Evolutionary conservation across 2,888 invertebrate species (phyloP).

Genomic region (Matsumyia berberina): DNA sequence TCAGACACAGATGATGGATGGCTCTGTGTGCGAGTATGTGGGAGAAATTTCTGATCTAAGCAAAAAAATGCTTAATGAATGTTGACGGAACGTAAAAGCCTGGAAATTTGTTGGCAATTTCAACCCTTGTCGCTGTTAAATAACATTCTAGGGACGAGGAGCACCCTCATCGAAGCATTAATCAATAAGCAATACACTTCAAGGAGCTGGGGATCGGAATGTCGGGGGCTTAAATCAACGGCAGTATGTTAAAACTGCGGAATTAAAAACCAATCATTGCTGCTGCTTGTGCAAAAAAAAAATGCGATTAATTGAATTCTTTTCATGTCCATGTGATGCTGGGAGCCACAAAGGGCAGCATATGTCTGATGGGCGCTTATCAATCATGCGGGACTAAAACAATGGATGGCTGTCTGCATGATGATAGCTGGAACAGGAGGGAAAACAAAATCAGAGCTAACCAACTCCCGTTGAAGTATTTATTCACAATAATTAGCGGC

Average conservation of each 20-base stretch:
- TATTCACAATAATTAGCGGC: slow-evolving; percentile 75
- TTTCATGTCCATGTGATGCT: slow-evolving; percentile 10
- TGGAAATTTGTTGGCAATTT: slow-evolving; percentile 55
- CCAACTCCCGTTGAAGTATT: slow-evolving; percentile 60
- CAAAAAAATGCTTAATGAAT: slow-evolving; percentile 30
- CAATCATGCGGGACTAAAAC: slow-evolving; percentile 67
- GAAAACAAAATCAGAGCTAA: slow-evolving; percentile 29
- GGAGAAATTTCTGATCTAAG: slow-evolving; percentile 35
- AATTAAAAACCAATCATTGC: slow-evolving; percentile 74
- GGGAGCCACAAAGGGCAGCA: slow-evolving; percentile 48
- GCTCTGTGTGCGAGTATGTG: slow-evolving; percentile 37
- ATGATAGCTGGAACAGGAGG: slow-evolving; percentile 17
- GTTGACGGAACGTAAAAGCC: slow-evolving; percentile 68
- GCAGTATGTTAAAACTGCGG: slow-evolving; percentile 59
- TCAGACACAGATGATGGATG: slow-evolving; percentile 68
- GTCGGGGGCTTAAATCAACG: background rate
- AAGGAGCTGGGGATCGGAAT: background rate
- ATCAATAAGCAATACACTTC: slow-evolving; percentile 44
- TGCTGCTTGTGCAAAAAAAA: slow-evolving; percentile 25
- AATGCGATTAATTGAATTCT: slow-evolving; percentile 62
- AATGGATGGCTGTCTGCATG: slow-evolving; percentile 28
- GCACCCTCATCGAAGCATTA: slow-evolving; percentile 35
- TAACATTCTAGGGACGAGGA: slow-evolving; percentile 26
- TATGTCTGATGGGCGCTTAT: slow-evolving; percentile 69
- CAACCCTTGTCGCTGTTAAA: slow-evolving; percentile 56